These are phyloP conservation scores for Lates calcarifer DNA, from an alignment of 2,113 vertebrate species.

Conservation along the genomic window DNA sequence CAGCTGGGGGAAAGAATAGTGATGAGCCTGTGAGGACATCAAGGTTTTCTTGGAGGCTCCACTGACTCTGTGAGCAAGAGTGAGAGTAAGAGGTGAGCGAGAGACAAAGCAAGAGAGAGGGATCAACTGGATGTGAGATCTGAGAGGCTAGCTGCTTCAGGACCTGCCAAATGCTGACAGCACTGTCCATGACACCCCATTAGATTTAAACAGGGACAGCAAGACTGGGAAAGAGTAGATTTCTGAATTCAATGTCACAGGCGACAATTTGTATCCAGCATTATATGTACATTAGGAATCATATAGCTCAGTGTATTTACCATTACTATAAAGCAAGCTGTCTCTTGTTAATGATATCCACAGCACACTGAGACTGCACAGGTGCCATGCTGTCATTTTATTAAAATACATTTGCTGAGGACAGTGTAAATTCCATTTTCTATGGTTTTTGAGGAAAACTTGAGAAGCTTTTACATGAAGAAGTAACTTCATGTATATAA, in stretches of 20 bases:
- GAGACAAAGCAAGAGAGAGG: conserved; percentile 3
- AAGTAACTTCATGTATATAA: background rate
- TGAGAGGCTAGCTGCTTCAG: conserved; percentile 19
- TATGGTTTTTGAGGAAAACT: too few relatives aligned
- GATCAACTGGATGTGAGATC: conserved; percentile 31
- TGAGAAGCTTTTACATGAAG: too few relatives aligned
- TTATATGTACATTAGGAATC: background rate
- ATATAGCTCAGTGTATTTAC: background rate
- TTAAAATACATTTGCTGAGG: background rate
- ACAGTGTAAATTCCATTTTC: too few relatives aligned
- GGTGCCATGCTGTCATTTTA: background rate
- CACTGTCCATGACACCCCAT: conserved; percentile 40
- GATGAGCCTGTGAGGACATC: conserved; percentile 59
- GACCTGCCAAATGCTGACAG: conserved; percentile 67
- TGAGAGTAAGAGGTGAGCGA: conserved; percentile 14
- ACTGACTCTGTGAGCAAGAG: conserved; percentile 13
- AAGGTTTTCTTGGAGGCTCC: conserved; percentile 45
- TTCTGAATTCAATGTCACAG: background rate
- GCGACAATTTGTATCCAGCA: background rate
- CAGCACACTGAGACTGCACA: too few relatives aligned
- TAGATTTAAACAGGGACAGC: conserved; percentile 35
- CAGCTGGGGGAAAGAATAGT: conserved; percentile 63
- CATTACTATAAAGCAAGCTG: background rate
- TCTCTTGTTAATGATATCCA: too few relatives aligned
- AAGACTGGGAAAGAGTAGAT: background rate